Evolutionary conservation across 2,888 invertebrate genomes (phyloP).

Genomic region (Lochmaea crataegi): DNA sequence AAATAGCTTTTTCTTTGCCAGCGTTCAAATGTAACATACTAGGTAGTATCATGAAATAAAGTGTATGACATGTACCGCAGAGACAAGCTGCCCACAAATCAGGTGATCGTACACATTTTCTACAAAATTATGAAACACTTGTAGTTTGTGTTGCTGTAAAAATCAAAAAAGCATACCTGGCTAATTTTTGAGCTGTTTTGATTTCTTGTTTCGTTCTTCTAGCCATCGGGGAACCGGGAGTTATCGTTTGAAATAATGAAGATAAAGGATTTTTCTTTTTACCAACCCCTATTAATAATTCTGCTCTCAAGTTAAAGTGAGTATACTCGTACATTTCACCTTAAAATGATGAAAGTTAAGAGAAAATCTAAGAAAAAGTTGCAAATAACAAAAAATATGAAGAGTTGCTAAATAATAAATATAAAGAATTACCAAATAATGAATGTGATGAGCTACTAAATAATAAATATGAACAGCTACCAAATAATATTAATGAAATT

Average conservation of each 20-base stretch:
- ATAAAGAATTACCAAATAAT: too few relatives aligned
- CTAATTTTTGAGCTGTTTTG: slow-evolving; percentile 87
- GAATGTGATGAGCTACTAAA: neutral
- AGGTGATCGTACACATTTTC: slow-evolving; percentile 68
- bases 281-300: slow-evolving; percentile 66
- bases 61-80: slow-evolving; percentile 88
- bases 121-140: slow-evolving; percentile 38
- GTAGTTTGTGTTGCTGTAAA: too few relatives aligned
- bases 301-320: slow-evolving; percentile 67
- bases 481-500: neutral
- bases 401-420: too few relatives aligned
- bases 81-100: slow-evolving; percentile 94
- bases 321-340: slow-evolving; percentile 47
- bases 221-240: slow-evolving; percentile 91
- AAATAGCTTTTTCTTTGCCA: slow-evolving; percentile 80
- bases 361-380: neutral
- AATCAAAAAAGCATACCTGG: slow-evolving; percentile 64
- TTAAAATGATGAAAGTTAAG: slow-evolving; percentile 26
- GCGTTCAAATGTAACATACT: slow-evolving; percentile 79
- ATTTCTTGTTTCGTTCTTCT: slow-evolving; percentile 95
- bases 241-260: slow-evolving; percentile 59
- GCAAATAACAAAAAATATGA: neutral
- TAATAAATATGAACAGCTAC: too few relatives aligned
- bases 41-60: slow-evolving; percentile 95
- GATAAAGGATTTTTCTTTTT: slow-evolving; percentile 59